Evolutionary conservation across 2,113 vertebrate genomes (phyloP).

Genomic region (Calcarius ornatus): DNA sequence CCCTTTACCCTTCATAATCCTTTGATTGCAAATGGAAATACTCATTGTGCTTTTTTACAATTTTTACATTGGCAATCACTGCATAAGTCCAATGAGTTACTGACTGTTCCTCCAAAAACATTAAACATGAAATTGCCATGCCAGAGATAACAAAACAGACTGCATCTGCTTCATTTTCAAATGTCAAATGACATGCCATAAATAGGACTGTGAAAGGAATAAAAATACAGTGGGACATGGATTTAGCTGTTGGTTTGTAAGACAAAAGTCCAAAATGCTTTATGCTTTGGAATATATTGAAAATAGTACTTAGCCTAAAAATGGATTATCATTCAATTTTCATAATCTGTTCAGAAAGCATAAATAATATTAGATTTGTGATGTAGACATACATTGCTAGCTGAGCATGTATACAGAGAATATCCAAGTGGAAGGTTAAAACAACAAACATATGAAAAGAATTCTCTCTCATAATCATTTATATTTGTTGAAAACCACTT

Average conservation of each 20-base stretch:
- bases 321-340: neutral
- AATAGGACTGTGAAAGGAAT: neutral
- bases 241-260: neutral
- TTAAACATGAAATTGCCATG: neutral
- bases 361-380: neutral
- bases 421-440: neutral
- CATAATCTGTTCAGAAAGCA: neutral
- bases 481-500: conserved; percentile 4
- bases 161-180: neutral
- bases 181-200: neutral
- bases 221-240: neutral
- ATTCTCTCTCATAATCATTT: neutral
- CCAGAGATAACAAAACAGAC: neutral
- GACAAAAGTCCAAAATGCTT: neutral
- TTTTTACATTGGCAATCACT: neutral
- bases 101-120: neutral
- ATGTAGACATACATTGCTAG: accelerated
- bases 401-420: neutral
- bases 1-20: neutral
- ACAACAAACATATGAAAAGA: neutral
- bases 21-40: neutral
- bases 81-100: neutral
- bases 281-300: neutral
- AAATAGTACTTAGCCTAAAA: neutral
- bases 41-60: neutral